Percentiles rank a stretch among this genome's conserved stretches.
Evolutionary conservation across 2,113 vertebrate genomes (phyloP).

Genomic region (Agapornis roseicollis): DNA sequence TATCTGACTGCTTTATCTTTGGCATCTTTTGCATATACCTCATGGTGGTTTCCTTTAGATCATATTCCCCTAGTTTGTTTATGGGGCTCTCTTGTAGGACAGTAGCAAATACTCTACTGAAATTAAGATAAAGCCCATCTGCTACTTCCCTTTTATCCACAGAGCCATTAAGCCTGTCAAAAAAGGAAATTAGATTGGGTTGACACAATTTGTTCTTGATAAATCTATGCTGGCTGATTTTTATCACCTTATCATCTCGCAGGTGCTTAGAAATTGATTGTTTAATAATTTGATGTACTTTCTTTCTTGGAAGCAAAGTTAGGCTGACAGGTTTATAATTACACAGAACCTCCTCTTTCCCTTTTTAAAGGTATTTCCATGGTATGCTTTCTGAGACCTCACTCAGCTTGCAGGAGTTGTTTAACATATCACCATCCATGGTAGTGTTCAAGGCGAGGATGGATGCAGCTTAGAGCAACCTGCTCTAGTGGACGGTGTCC

Average conservation of each 20-base stretch:
- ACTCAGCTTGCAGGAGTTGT: not conserved
- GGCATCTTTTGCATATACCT: not conserved
- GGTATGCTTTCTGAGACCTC: not conserved
- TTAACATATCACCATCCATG: not conserved
- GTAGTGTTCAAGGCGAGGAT: not conserved
- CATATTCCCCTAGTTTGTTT: not conserved
- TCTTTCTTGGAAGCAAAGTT: slow-evolving; percentile 38
- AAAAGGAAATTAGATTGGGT: slow-evolving; percentile 61
- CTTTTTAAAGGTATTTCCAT: not conserved
- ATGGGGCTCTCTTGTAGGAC: not conserved
- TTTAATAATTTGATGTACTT: slow-evolving; percentile 61
- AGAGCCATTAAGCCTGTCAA: slow-evolving; percentile 62
- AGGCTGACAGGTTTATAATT: slow-evolving; percentile 52
- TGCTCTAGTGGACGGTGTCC: not conserved
- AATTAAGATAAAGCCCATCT: slow-evolving; percentile 42
- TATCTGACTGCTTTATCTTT: not conserved
- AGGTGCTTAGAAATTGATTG: slow-evolving; percentile 68
- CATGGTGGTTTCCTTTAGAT: not conserved
- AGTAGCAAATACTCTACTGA: slow-evolving; percentile 13
- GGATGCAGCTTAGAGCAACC: not conserved
- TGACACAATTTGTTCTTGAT: slow-evolving; percentile 70
- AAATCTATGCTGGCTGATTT: slow-evolving; percentile 63
- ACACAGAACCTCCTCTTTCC: not conserved
- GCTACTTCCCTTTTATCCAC: slow-evolving; percentile 20
- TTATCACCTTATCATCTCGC: slow-evolving; percentile 64